Conservation (phyloP, 30 jellyfish, hydroid and myxozoan genomes). For the Pseudorhiza aurosa region DNA sequence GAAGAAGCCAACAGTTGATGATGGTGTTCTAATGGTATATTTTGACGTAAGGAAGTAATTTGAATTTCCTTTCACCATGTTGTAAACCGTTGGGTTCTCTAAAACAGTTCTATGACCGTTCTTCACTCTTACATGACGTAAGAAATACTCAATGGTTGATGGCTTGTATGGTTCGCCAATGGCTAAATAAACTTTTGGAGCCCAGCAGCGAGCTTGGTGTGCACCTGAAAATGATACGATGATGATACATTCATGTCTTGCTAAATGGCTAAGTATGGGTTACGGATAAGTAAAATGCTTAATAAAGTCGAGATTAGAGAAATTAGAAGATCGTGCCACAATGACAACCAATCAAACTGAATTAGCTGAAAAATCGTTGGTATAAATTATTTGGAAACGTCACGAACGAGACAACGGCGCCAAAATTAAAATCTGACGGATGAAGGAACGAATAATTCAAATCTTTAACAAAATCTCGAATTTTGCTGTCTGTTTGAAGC, state of each 20-base stretch:
- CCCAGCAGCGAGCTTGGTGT: constrained; percentile 39
- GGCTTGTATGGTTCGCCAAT: constrained; percentile 36
- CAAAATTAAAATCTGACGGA: too few relatives aligned
- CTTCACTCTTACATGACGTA: constrained; percentile 11
- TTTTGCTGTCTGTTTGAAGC: too few relatives aligned
- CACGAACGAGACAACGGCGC: too few relatives aligned
- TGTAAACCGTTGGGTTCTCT: not conserved
- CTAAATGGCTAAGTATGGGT: not conserved
- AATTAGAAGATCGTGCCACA: too few relatives aligned
- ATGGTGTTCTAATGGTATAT: not conserved
- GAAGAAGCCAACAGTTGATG: constrained; percentile 25
- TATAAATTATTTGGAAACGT: too few relatives aligned
- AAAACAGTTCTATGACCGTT: not conserved
- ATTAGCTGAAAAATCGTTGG: too few relatives aligned
- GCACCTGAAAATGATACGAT: not conserved
- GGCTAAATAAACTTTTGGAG: constrained; percentile 43
- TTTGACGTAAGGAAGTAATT: constrained; percentile 29
- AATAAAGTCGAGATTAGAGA: too few relatives aligned
- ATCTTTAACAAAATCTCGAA: too few relatives aligned
- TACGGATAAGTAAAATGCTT: too few relatives aligned
- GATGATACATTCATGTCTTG: not conserved
- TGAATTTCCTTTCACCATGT: constrained; percentile 12
- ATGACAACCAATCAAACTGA: too few relatives aligned
- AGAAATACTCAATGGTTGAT: constrained; percentile 31
- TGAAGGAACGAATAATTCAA: too few relatives aligned